Percentiles rank a stretch among this genome's conserved stretches.
Conservation (phyloP, 1,140 invertebrate species). For the Nasonia giraulti region DNA sequence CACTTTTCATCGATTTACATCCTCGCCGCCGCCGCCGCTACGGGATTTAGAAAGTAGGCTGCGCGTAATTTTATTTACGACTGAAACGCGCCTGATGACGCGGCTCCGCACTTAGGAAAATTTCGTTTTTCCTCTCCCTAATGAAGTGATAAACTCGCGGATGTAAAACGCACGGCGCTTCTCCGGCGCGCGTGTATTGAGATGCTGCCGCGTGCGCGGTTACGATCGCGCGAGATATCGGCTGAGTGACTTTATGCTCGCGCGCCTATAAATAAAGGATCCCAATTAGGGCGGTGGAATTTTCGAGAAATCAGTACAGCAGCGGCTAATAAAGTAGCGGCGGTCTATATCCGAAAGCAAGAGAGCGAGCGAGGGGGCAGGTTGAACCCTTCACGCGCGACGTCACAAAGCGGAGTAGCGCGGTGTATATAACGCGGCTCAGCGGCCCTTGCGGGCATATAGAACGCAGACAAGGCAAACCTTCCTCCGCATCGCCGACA, state of each 20-base stretch:
- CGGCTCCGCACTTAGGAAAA: slow-evolving; percentile 16
- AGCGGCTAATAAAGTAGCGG: neutral
- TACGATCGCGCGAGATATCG: neutral
- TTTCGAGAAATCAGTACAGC: neutral
- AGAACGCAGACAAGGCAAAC: neutral
- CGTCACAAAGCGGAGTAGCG: slow-evolving; percentile 61
- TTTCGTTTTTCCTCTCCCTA: neutral
- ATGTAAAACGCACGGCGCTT: neutral
- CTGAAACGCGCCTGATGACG: slow-evolving; percentile 10
- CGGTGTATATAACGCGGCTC: slow-evolving; percentile 41
- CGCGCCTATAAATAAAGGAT: neutral
- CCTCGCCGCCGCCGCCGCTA: neutral
- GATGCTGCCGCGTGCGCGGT: too few relatives aligned
- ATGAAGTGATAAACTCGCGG: slow-evolving; percentile 19
- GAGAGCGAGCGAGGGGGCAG: slow-evolving; percentile 8
- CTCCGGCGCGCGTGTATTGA: neutral
- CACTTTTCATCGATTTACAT: slow-evolving; percentile 34
- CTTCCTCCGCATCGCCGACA: neutral
- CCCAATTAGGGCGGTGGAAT: neutral
- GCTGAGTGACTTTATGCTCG: neutral
- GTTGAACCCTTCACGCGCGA: slow-evolving; percentile 61
- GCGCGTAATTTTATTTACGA: slow-evolving; percentile 35
- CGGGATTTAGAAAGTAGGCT: slow-evolving; percentile 22
- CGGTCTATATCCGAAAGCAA: slow-evolving; percentile 1
- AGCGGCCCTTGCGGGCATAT: slow-evolving; percentile 54